Evolutionary conservation across 2,888 invertebrate genomes (phyloP).

Genomic region (Trisateles emortualis): DNA sequence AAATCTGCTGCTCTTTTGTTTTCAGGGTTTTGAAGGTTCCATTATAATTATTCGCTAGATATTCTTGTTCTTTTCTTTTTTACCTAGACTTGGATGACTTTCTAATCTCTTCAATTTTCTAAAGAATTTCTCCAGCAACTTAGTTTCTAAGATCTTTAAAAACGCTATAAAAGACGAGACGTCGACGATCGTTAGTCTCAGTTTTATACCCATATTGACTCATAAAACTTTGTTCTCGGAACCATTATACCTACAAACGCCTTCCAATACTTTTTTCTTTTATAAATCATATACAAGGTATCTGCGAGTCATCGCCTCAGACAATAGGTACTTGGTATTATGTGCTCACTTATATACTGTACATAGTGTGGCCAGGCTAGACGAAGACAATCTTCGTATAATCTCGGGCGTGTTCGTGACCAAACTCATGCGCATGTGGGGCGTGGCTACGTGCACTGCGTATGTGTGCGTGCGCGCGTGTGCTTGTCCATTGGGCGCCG

Average conservation of each 20-base stretch:
- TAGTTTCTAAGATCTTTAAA: conserved; percentile 32
- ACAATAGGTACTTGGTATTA: conserved; percentile 59
- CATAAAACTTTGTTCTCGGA: conserved; percentile 47
- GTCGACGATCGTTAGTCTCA: conserved; percentile 26
- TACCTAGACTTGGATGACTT: conserved; percentile 6
- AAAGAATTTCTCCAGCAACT: conserved; percentile 22
- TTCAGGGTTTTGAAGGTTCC: background rate
- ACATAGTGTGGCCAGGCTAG: conserved; percentile 59
- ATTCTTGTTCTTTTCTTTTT: background rate
- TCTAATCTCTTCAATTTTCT: conserved; percentile 9
- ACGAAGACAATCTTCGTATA: conserved; percentile 78
- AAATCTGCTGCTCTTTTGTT: too few species aligned
- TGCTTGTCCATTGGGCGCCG: conserved; percentile 60
- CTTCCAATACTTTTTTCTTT: conserved; percentile 47
- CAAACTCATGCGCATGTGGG: conserved; percentile 70
- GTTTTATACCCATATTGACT: conserved; percentile 41
- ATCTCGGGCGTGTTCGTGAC: conserved; percentile 78
- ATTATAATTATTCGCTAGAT: background rate
- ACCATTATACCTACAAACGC: conserved; percentile 46
- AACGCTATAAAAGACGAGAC: conserved; percentile 28
- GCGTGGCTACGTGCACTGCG: conserved; percentile 50
- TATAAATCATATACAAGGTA: conserved; percentile 47
- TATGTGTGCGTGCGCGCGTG: conserved; percentile 57
- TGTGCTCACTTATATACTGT: conserved; percentile 39
- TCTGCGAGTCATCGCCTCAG: conserved; percentile 49